Evolutionary conservation across 1,140 invertebrate genomes (phyloP).

Genomic region (Meloidogyne exigua): DNA sequence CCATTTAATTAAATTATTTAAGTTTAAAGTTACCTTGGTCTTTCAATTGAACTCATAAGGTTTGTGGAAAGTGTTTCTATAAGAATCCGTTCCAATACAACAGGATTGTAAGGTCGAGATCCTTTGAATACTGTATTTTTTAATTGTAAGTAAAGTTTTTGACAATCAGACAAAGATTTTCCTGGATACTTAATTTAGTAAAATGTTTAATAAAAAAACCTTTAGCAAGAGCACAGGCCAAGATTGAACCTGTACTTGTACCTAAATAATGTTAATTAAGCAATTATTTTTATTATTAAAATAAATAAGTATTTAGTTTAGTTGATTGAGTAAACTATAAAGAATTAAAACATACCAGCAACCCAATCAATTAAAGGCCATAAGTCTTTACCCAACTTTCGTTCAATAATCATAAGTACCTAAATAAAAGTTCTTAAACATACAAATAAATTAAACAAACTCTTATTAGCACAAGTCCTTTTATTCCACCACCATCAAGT

Average conservation of each 20-base stretch:
- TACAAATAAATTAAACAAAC: background rate
- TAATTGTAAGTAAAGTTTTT: constrained; percentile 66
- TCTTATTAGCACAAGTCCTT: background rate
- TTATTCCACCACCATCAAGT: background rate
- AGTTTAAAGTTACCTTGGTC: background rate
- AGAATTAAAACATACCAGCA: constrained; percentile 4
- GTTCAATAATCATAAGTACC: background rate
- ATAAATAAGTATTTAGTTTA: no score
- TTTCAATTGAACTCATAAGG: background rate
- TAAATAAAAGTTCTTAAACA: background rate
- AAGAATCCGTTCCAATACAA: constrained; percentile 65
- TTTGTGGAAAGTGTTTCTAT: constrained; percentile 61
- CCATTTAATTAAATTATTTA: no score
- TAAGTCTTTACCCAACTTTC: background rate
- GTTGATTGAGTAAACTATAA: no score
- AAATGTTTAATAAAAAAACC: constrained; percentile 13
- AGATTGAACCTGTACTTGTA: constrained; percentile 76
- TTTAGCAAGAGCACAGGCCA: background rate
- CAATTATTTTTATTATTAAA: no score
- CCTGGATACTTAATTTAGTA: constrained; percentile 58
- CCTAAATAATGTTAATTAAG: no score
- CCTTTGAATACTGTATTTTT: background rate
- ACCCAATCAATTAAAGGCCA: background rate
- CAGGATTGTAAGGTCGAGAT: background rate
- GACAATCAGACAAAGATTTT: constrained; percentile 67